A percentile compares a stretch with the other conserved stretches of the same genome.
phyloP scores from a whole-genome alignment of 2,888 invertebrate species.

The Mylabris sibirica region DNA sequence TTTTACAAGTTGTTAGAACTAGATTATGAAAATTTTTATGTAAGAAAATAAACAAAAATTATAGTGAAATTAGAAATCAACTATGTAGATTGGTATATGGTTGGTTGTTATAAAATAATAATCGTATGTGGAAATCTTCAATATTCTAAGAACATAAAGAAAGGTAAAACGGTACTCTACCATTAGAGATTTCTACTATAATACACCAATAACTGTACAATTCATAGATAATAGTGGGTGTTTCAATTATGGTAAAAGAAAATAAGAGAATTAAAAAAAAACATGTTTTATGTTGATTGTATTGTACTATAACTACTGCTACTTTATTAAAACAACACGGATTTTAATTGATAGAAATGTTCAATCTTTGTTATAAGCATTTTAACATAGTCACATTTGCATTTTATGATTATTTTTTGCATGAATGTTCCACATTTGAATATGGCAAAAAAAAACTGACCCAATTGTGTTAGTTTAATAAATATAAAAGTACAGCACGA shows the following conservation, averaged over 20 bases:
- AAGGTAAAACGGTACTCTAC: conserved; percentile 3
- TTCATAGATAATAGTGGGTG: conserved; percentile 5
- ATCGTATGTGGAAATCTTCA: conserved; percentile 5
- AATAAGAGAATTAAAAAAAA: background rate
- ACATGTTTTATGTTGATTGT: background rate
- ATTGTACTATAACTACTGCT: background rate
- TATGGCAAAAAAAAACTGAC: background rate
- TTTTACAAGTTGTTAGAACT: background rate
- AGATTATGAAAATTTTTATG: background rate
- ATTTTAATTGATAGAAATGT: background rate
- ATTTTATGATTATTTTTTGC: background rate
- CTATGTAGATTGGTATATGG: background rate
- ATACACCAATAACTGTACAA: conserved; percentile 6
- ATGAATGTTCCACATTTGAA: background rate
- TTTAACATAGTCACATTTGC: background rate
- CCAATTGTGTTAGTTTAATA: background rate
- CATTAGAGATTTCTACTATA: background rate
- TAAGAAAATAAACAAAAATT: background rate
- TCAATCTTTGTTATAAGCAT: background rate
- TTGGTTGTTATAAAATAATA: background rate
- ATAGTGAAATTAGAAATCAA: background rate
- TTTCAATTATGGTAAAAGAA: background rate
- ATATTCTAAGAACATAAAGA: conserved; percentile 7
- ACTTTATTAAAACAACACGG: background rate
- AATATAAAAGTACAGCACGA: background rate